A percentile compares a stretch with the other conserved stretches of the same genome.
These are phyloP conservation scores for Amphipoea oculea DNA, from an alignment of 2,888 invertebrate genomes.

Conservation along the genomic window DNA sequence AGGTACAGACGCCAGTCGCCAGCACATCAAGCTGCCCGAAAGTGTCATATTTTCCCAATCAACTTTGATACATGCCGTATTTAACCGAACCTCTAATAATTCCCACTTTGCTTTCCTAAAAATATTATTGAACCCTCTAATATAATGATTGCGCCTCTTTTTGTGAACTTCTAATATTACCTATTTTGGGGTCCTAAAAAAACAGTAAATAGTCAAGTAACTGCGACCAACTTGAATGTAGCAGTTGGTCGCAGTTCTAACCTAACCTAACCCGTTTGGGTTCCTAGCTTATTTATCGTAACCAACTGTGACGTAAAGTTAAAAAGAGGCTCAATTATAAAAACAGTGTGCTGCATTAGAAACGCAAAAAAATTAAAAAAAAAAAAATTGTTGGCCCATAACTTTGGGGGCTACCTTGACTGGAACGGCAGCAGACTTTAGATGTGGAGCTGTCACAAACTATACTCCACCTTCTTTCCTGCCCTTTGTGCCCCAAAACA, in stretches of 20 bases:
- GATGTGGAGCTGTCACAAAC: not conserved
- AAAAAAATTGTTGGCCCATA: no score
- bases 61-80: no score
- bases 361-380: not conserved
- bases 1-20: not conserved
- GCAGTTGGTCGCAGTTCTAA: not conserved
- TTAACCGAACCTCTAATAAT: not conserved
- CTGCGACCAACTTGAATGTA: not conserved
- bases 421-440: no score
- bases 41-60: no score
- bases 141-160: not conserved
- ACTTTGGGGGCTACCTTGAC: no score
- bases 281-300: not conserved
- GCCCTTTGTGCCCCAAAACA: not conserved
- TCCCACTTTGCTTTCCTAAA: not conserved
- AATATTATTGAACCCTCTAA: not conserved
- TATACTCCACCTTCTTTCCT: not conserved
- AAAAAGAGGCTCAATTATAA: not conserved
- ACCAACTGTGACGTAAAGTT: not conserved
- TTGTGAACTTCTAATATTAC: no score
- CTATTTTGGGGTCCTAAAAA: no score
- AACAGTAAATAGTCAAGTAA: no score
- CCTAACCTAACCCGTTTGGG: not conserved
- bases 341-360: not conserved
- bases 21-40: no score